A percentile compares a stretch with the other conserved stretches of the same genome.
Evolutionary conservation across 2,888 invertebrate species (phyloP).

Genomic region (Chrysina gloriosa): DNA sequence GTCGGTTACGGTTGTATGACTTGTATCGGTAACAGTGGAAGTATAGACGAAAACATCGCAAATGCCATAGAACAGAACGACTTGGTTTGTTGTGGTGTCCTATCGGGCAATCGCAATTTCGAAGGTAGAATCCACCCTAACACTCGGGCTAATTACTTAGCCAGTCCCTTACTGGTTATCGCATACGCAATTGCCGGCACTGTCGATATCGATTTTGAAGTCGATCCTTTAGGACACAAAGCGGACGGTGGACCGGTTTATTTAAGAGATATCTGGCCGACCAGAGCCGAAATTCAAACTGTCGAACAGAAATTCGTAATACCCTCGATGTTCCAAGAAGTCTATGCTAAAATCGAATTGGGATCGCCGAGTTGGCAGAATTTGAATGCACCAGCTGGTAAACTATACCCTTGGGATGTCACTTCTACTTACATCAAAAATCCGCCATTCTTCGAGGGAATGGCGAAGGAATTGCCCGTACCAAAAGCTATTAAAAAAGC

Average conservation of each 20-base stretch:
- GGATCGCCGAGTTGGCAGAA: constrained; percentile 90
- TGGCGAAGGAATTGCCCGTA: constrained; percentile 72
- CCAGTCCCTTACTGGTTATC: constrained; percentile 96
- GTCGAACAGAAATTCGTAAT: constrained; percentile 91
- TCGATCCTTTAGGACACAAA: constrained; percentile 78
- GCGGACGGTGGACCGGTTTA: constrained; percentile 82
- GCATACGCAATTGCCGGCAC: constrained; percentile 97
- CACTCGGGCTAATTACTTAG: constrained; percentile 96
- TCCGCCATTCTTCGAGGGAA: constrained; percentile 91
- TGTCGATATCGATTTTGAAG: constrained; percentile 94
- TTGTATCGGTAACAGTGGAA: constrained; percentile 98
- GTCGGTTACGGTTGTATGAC: constrained; percentile 99
- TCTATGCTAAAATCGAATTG: constrained; percentile 84
- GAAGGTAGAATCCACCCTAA: constrained; percentile 98
- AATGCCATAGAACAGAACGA: constrained; percentile 94
- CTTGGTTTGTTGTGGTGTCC: constrained; percentile 93
- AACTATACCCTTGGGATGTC: constrained; percentile 91
- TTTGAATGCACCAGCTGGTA: constrained; percentile 81
- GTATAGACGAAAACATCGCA: constrained; percentile 90
- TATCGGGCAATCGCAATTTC: constrained; percentile 98
- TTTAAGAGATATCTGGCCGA: constrained; percentile 96
- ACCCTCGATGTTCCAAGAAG: constrained; percentile 96
- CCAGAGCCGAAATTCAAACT: constrained; percentile 86
- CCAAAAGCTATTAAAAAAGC: constrained; percentile 76
- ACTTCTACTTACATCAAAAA: constrained; percentile 94